phyloP scores from a whole-genome alignment of 2,888 invertebrate genomes.

The Andrena chrysosceles region DNA sequence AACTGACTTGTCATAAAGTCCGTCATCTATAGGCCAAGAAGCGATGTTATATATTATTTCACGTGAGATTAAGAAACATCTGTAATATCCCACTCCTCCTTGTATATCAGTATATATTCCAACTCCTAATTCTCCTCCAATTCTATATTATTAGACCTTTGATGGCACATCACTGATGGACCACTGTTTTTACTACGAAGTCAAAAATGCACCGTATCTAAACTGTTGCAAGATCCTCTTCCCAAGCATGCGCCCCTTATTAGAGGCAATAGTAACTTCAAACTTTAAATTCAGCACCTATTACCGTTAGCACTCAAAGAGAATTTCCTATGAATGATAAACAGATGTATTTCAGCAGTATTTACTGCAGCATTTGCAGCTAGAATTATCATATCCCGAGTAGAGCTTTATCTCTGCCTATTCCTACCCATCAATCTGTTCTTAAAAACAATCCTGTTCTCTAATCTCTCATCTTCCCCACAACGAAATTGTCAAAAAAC shows the following conservation, averaged over 20 bases:
- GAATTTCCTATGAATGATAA: not conserved
- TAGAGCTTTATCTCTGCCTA: not conserved
- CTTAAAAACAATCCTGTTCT: conserved; percentile 32
- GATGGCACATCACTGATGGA: not conserved
- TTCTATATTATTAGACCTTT: conserved; percentile 7
- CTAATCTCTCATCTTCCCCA: conserved; percentile 48
- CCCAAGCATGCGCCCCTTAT: not conserved
- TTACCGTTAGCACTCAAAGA: not conserved
- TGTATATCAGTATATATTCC: conserved; percentile 11
- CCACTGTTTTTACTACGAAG: conserved; percentile 16
- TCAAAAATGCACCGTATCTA: conserved; percentile 39
- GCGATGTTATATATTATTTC: conserved; percentile 4
- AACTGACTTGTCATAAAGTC: conserved; percentile 25
- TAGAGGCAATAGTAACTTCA: not conserved
- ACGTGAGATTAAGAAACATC: conserved; percentile 12
- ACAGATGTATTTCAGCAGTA: not conserved
- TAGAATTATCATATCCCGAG: not conserved
- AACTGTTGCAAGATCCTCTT: conserved; percentile 6
- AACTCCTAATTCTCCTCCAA: not conserved
- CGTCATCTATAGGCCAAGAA: conserved; percentile 9
- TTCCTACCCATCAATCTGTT: conserved; percentile 16
- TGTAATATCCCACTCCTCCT: not conserved
- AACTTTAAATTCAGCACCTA: conserved; percentile 17
- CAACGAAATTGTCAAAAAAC: conserved; percentile 72
- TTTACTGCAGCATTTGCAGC: not conserved